Evolutionary conservation across 2,113 vertebrate species (phyloP), one percentile per base, ranked within the genome.

Genomic region (Malurus elegans): DNA sequence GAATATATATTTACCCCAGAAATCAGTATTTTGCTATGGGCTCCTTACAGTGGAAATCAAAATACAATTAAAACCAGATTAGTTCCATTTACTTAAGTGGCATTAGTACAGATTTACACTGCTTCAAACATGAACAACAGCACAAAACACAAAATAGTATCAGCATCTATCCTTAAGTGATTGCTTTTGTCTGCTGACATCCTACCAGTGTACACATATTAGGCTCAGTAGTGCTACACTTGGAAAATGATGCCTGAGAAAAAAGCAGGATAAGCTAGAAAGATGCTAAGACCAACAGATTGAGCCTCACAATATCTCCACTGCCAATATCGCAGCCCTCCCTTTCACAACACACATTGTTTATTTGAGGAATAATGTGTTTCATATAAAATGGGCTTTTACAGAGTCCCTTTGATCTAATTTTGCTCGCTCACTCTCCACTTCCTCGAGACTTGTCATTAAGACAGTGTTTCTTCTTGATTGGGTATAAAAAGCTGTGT

Each of bases 1-100:
- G 67, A 88, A 74, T 9, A 40, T 0, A 18, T 6, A 23, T 51
- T 71, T 64, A 47, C 13, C n/a, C 31, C 6, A 28, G 25, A 70
- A 83, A 79, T 48, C 34, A 51, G 4, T n/a, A 20, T 50, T 40
- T 89, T 62, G 14, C 51, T 79, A 70, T 21, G 34, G 58, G 25
- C 25, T 88, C n/a, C 38, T 78, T 38, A 66, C 6, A 40, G 38
- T 16, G 15, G 31, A 91, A 95, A 64, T 74, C 38, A 78, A 89
- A 94, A 84, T 14, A 84, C 20, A 92, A 34, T 67, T 65, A 82
- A 45, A 28, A 76, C 10, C 60, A 92, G 47, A 92, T 90, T 88
- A 95, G 86, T 83, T 83, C 53, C 67, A 66, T 90, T 88, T 86
- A 92, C 75, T 95, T 93, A 88, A 53, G 25, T 53, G 9, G 62